These are phyloP conservation scores for Pseudorhombus dupliciocellatus DNA, from an alignment of 2,113 vertebrate genomes.

Conservation along the genomic window DNA sequence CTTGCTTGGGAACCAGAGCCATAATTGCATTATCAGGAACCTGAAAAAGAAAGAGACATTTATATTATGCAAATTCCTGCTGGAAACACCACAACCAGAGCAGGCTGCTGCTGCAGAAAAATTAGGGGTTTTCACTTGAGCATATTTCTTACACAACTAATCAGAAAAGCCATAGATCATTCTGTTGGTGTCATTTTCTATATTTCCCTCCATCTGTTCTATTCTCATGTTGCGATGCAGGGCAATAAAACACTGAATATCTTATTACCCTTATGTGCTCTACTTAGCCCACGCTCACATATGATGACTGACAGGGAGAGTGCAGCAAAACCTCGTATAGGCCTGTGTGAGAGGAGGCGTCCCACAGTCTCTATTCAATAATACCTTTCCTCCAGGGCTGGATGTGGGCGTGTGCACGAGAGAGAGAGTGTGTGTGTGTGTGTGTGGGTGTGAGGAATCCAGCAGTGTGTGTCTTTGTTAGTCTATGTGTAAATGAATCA, in stretches of 20 bases:
- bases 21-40: constrained; percentile 94
- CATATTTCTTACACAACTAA: constrained; percentile 34
- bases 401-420: constrained; percentile 7
- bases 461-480: constrained; percentile 9
- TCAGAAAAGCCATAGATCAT: constrained; percentile 35
- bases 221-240: constrained; percentile 38
- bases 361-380: constrained; percentile 72
- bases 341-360: constrained; percentile 49
- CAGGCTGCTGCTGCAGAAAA: not conserved
- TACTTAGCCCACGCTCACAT: constrained; percentile 43
- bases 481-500: constrained; percentile 30
- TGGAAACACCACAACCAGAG: constrained; percentile 10
- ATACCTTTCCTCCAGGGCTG: constrained; percentile 51
- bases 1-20: constrained; percentile 97
- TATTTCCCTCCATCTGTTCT: constrained; percentile 53
- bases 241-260: constrained; percentile 31
- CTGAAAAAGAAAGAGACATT: constrained; percentile 69
- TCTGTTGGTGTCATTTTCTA: constrained; percentile 41
- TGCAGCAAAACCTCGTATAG: constrained; percentile 31
- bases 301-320: constrained; percentile 61
- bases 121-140: not conserved
- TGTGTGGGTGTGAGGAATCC: constrained; percentile 28
- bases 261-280: constrained; percentile 53
- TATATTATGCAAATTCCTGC: constrained; percentile 15
- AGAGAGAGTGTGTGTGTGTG: constrained; percentile 17